A percentile compares a stretch with the other conserved stretches of the same genome.
These are phyloP conservation scores for Megaleporinus macrocephalus DNA, from an alignment of 2,113 vertebrate genomes.

Conservation along the genomic window DNA sequence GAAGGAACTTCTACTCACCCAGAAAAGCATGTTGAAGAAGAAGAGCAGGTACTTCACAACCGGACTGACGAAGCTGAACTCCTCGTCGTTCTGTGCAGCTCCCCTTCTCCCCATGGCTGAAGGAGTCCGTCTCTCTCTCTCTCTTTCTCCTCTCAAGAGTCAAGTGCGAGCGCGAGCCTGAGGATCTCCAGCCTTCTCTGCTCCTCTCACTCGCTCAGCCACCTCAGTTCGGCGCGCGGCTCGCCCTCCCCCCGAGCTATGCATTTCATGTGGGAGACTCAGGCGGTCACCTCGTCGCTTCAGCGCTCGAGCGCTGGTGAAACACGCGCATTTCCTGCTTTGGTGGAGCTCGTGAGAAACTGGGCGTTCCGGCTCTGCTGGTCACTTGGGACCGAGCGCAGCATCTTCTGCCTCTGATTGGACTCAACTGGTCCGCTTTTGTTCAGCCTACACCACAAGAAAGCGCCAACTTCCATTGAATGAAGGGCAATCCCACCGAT, in stretches of 20 bases:
- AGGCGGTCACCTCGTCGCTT: too few species aligned
- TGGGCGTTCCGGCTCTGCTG: neutral
- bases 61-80: conserved; percentile 85
- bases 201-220: too few species aligned
- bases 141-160: neutral
- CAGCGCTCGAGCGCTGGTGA: neutral
- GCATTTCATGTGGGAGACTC: neutral
- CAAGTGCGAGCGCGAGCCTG: too few species aligned
- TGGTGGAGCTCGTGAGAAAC: neutral
- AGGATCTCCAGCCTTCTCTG: too few species aligned
- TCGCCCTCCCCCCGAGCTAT: neutral
- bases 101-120: conserved; percentile 57
- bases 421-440: too few species aligned
- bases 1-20: conserved; percentile 81
- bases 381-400: neutral
- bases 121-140: too few species aligned
- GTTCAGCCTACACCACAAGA: too few species aligned
- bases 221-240: neutral
- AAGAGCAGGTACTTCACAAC: conserved; percentile 91
- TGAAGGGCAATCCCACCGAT: too few species aligned
- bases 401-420: neutral
- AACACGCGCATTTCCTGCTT: neutral
- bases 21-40: conserved; percentile 90
- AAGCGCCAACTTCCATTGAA: too few species aligned
- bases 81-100: conserved; percentile 64